Percentiles rank a stretch among this genome's conserved stretches.
phyloP scores from a whole-genome alignment of 2,797 vertebrate species.

The Helicolenus hilgendorfi region DNA sequence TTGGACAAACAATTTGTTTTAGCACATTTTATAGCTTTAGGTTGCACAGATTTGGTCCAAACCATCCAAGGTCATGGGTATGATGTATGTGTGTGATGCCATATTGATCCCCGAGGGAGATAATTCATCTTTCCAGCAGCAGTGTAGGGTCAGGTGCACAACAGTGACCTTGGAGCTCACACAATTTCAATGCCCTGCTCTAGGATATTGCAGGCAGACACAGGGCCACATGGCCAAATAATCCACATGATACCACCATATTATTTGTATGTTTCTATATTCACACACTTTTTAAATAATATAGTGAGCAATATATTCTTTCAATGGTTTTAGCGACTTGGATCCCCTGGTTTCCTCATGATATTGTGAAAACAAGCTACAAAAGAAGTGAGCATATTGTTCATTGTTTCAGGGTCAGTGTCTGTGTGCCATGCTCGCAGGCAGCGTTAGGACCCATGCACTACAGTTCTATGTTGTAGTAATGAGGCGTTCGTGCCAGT shows the following conservation, averaged over 20 bases:
- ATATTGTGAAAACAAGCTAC: not conserved
- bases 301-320: not conserved
- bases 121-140: constrained; percentile 30
- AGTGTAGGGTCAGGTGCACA: constrained; percentile 34
- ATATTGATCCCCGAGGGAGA: constrained; percentile 50
- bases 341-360: not conserved
- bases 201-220: constrained; percentile 2
- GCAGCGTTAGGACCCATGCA: constrained; percentile 34
- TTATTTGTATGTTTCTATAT: not conserved
- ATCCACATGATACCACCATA: not conserved
- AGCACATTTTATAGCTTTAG: constrained; percentile 12
- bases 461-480: not conserved
- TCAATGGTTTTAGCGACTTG: not conserved
- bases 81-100: constrained; percentile 26
- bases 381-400: constrained; percentile 50
- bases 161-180: constrained; percentile 13
- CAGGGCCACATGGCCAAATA: not conserved
- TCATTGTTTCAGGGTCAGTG: constrained; percentile 47
- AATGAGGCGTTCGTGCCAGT: constrained; percentile 63
- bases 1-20: not conserved
- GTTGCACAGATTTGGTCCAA: not conserved
- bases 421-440: constrained; percentile 48
- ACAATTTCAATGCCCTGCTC: not conserved
- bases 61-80: constrained; percentile 34
- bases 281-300: not conserved